Evolutionary conservation across 53 echinoderm and acorn worm species (phyloP), one percentile per base, ranked within the genome.

Genomic region (Actinopyga echinites): DNA sequence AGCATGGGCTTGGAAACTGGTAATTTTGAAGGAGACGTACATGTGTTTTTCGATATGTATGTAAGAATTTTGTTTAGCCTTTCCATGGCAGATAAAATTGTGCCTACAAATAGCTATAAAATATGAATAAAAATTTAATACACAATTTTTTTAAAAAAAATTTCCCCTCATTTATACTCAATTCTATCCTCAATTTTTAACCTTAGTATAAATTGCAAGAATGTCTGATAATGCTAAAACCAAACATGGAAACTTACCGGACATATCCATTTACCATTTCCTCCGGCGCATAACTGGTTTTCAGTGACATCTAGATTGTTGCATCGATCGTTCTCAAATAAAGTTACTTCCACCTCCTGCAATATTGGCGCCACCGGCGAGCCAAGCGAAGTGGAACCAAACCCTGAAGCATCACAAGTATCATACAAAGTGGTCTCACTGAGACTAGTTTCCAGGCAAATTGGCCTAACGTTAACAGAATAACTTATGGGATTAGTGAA

Each of bases 181-280:
- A n/a, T n/a, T n/a, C n/a, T n/a, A n/a, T n/a, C n/a, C n/a, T n/a
- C n/a, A n/a, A n/a, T n/a, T n/a, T n/a, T n/a, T n/a, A n/a, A n/a
- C n/a, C n/a, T n/a, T n/a, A n/a, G n/a, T n/a, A n/a, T n/a, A n/a
- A n/a, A n/a, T n/a, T n/a, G n/a, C n/a, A n/a, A n/a, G n/a, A n/a
- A n/a, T n/a, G n/a, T n/a, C n/a, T n/a, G n/a, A n/a, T n/a, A n/a
- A n/a, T n/a, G n/a, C n/a, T n/a, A n/a, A n/a, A n/a, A n/a, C n/a
- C n/a, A n/a, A n/a, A n/a, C n/a, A n/a, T n/a, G n/a, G n/a, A n/a
- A 40, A 73, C 38, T 75, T 53, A 75, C 75, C 22, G 75, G 75
- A 53, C 75, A 75, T 29, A 75, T 53, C 29, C 75, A 49, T 52
- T 75, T 11, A 17, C 75, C 75, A 11, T 29, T 29, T 44, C 75